These are phyloP conservation scores for Coecobrya sp. DNA, from an alignment of 2,888 invertebrate genomes.

Conservation along the genomic window DNA sequence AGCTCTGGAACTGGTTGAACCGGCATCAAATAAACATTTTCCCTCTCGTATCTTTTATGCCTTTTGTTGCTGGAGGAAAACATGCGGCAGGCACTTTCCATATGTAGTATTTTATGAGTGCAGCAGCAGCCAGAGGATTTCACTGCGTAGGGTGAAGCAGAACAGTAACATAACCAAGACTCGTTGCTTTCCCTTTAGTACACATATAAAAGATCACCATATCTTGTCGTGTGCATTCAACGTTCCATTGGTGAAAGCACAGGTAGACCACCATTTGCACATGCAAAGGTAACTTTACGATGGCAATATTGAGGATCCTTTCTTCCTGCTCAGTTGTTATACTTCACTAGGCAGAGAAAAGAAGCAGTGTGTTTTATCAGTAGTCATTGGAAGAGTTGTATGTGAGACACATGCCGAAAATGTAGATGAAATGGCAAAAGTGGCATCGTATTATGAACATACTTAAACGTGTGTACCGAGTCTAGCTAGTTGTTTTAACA, in stretches of 20 bases:
- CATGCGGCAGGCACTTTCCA: constrained; percentile 65
- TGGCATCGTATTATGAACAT: constrained; percentile 12
- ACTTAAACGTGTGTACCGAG: neutral
- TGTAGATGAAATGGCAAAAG: constrained; percentile 10
- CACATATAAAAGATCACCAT: neutral
- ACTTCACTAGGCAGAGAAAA: constrained; percentile 32
- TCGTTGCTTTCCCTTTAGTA: constrained; percentile 31
- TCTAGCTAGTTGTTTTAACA: constrained; percentile 11
- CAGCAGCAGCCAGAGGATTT: neutral
- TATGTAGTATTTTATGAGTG: constrained; percentile 53
- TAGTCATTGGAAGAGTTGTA: constrained; percentile 24
- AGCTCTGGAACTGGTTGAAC: constrained; percentile 76
- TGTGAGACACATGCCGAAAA: constrained; percentile 17
- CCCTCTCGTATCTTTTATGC: constrained; percentile 66
- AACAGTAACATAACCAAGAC: neutral
- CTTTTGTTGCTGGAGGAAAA: constrained; percentile 56
- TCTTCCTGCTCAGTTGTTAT: constrained; percentile 31
- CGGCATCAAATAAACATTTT: constrained; percentile 81
- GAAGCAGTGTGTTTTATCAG: constrained; percentile 14
- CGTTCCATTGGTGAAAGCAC: constrained; percentile 42
- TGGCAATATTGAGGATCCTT: constrained; percentile 54
- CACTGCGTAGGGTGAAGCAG: constrained; percentile 8
- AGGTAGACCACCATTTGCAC: constrained; percentile 26
- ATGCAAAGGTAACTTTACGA: constrained; percentile 58
- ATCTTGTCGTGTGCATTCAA: constrained; percentile 1